phyloP scores from a whole-genome alignment of 1,140 invertebrate species.

The Andrena cerasifolii region DNA sequence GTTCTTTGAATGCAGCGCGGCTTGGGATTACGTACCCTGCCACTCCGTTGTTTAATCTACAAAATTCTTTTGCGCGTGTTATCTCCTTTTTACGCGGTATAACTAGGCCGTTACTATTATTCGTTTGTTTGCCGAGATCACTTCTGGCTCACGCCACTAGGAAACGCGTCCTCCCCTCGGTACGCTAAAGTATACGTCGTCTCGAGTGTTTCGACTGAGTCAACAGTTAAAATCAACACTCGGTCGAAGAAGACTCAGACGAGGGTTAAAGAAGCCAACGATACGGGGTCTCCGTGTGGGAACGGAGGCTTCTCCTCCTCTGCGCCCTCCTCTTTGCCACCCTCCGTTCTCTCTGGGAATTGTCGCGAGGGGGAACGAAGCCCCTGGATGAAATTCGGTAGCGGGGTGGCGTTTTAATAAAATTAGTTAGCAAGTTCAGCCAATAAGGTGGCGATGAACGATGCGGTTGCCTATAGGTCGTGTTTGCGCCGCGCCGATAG shows the following conservation, averaged over 20 bases:
- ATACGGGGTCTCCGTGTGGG: neutral
- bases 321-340: neutral
- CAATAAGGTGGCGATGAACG: conserved; percentile 71
- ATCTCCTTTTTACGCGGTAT: no score
- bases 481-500: conserved; percentile 59
- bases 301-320: no score
- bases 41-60: no score
- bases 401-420: conserved; percentile 70
- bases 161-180: no score
- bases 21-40: no score
- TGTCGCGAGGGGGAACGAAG: neutral
- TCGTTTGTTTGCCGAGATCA: no score
- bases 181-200: no score
- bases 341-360: neutral
- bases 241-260: neutral
- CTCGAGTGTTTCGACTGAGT: no score
- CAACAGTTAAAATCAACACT: neutral
- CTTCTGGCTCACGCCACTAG: no score
- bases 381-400: neutral
- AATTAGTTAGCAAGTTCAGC: conserved; percentile 74
- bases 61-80: no score
- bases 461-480: conserved; percentile 59
- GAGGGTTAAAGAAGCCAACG: neutral
- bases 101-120: no score
- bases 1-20: no score